Base-by-base conservation (phyloP, 2,113 vertebrate species). In the Lophius piscatorius region DNA sequence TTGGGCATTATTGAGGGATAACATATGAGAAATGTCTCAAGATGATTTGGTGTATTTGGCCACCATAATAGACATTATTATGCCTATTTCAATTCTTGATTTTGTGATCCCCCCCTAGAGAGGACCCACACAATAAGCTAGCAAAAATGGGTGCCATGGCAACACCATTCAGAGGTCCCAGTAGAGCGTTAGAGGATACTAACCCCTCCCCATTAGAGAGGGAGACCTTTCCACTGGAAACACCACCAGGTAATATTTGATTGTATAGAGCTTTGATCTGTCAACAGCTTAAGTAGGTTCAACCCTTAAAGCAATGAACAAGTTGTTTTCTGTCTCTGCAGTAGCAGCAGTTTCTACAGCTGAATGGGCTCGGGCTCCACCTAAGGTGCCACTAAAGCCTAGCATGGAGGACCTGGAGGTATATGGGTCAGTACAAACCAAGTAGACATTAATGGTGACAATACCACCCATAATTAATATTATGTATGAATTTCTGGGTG, bases 381-480 rank as follows among this genome's bases (percentile, higher is more conserved):
- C 92, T 1, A 95, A 94, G 82, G 85, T 85, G 0, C 88, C 92
- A 40, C 87, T 95, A 16, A 94, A 89, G 41, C 94, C 97, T 2
- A 96, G 89, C 75, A 48, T 87, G 1, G 96, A 98, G 70, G 97
- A 99, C 84, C 91, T 92, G 87, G 95, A 96, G 34, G 92, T 96
- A 23, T 99, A 95, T 13, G 97, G 97, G 97, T 98, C 85, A 26
- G 84, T 82, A 24, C 14, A 22, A 22, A 4, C 3, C n/a, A n/a
- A n/a, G n/a, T n/a, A n/a, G n/a, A n/a, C n/a, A n/a, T n/a, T n/a
- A n/a, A n/a, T n/a, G n/a, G n/a, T n/a, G n/a, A n/a, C n/a, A n/a
- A n/a, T n/a, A n/a, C n/a, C n/a, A n/a, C n/a, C n/a, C n/a, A n/a
- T n/a, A n/a, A n/a, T n/a, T n/a, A n/a, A n/a, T n/a, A n/a, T n/a